These are phyloP conservation scores for Rhynchonycteris naso DNA, from an alignment of 2,797 vertebrate species.

Conservation along the genomic window DNA sequence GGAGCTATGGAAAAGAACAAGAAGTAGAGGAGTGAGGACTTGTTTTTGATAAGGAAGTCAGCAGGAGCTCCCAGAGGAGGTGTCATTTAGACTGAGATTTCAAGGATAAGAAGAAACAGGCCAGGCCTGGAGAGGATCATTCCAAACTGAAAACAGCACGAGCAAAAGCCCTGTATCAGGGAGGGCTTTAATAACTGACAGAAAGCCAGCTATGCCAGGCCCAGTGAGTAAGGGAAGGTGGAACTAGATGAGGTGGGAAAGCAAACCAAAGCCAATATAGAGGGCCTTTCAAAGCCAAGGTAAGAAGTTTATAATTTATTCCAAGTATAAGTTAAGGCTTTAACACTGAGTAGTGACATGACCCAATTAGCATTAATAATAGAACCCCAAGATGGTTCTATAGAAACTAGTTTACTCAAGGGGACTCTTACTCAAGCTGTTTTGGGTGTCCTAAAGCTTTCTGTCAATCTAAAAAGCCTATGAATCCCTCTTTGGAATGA, in stretches of 20 bases:
- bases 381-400: neutral
- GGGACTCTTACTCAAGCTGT: neutral
- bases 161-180: neutral
- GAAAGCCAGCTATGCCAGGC: neutral
- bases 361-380: neutral
- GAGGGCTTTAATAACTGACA: neutral
- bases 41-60: neutral
- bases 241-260: neutral
- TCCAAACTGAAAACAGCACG: neutral
- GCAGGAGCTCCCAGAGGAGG: neutral
- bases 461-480: neutral
- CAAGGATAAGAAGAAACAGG: neutral
- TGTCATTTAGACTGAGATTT: neutral
- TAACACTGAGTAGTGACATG: neutral
- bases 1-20: neutral
- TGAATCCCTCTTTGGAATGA: neutral
- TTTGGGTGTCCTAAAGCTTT: neutral
- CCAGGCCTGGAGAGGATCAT: neutral
- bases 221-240: neutral
- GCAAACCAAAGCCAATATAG: neutral
- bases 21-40: neutral
- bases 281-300: neutral
- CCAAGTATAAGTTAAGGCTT: neutral
- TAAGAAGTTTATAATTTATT: neutral
- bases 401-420: neutral